Evolutionary conservation across 2,113 vertebrate genomes (phyloP).

Genomic region (Rana temporaria): DNA sequence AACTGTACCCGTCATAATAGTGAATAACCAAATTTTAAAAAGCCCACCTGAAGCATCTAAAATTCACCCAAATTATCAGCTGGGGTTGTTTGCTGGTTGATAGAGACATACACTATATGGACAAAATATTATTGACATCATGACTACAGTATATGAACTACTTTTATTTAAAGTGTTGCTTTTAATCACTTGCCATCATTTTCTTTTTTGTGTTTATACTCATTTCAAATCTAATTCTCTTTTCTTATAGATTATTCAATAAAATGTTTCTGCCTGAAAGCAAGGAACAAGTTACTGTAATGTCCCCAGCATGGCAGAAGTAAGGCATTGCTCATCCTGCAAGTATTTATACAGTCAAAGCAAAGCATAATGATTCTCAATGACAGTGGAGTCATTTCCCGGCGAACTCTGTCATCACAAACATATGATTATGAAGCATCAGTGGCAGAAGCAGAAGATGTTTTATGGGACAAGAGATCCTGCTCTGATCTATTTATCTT

Average conservation of each 20-base stretch:
- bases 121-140: no score
- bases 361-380: conserved; percentile 11
- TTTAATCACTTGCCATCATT: no score
- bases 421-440: conserved; percentile 32
- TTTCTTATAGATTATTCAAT: neutral
- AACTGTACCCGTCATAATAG: no score
- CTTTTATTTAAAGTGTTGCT: no score
- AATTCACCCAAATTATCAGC: no score
- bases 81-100: no score
- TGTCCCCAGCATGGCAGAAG: neutral
- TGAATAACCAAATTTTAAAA: no score
- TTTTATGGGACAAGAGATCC: conserved; percentile 48
- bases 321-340: conserved; percentile 7
- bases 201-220: no score
- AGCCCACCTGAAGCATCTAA: no score
- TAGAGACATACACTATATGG: no score
- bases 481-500: conserved; percentile 36
- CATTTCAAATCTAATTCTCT: neutral
- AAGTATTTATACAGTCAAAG: conserved; percentile 16
- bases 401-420: conserved; percentile 45
- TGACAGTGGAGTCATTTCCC: conserved; percentile 41
- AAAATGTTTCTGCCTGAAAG: neutral
- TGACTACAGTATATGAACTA: no score
- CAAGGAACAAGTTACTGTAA: conserved; percentile 20
- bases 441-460: conserved; percentile 26